Conservation (phyloP, 2,888 invertebrate genomes). For the Brenthis hecate region DNA sequence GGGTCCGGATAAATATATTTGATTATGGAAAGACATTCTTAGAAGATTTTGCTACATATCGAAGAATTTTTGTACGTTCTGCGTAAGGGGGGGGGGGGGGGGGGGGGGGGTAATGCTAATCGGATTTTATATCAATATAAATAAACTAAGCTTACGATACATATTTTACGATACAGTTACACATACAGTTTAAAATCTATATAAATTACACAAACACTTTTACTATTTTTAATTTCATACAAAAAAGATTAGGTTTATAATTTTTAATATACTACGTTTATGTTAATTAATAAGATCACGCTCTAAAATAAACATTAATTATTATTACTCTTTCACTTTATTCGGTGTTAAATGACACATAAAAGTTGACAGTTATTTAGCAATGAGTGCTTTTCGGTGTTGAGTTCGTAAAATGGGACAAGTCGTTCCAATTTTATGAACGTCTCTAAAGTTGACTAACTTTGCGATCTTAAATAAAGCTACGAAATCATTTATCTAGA, state of each 20-base stretch:
- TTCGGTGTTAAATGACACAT: slow-evolving; percentile 23
- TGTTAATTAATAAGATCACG: neutral
- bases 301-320: neutral
- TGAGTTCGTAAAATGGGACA: slow-evolving; percentile 35
- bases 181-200: no score
- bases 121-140: no score
- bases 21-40: neutral
- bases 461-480: slow-evolving; percentile 26
- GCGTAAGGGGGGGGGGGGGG: no score
- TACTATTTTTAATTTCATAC: no score
- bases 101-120: no score
- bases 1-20: neutral
- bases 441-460: slow-evolving; percentile 28
- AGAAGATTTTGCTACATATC: neutral
- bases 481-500: slow-evolving; percentile 10
- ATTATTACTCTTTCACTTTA: slow-evolving; percentile 7
- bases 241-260: no score
- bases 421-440: slow-evolving; percentile 37
- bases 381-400: slow-evolving; percentile 39
- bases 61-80: no score
- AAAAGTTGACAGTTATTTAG: slow-evolving; percentile 33
- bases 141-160: no score
- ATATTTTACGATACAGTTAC: no score
- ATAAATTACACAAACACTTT: no score
- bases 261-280: no score